A percentile compares a stretch with the other conserved stretches of the same genome.
phyloP scores from a whole-genome alignment of 2,888 invertebrate species.

The Pyrochroa serraticornis region DNA sequence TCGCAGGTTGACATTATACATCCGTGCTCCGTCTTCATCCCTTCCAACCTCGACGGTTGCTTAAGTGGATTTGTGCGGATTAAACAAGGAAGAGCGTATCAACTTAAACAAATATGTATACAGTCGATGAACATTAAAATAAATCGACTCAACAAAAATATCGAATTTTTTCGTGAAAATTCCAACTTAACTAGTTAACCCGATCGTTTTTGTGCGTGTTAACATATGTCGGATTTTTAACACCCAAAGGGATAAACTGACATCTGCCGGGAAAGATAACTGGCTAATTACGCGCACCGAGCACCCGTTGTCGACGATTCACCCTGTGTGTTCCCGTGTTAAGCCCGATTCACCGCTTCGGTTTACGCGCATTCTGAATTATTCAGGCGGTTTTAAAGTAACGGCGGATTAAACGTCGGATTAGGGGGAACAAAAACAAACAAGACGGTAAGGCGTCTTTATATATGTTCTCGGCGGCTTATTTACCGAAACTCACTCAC shows the following conservation, averaged over 20 bases:
- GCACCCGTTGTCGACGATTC: neutral
- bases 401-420: neutral
- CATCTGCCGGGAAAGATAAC: constrained; percentile 7
- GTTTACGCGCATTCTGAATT: neutral
- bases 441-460: constrained; percentile 10
- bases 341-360: too few relatives aligned
- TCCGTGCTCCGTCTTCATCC: constrained; percentile 27
- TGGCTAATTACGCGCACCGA: constrained; percentile 2
- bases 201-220: constrained; percentile 7
- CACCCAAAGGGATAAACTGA: constrained; percentile 2
- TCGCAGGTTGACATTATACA: constrained; percentile 25
- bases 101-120: constrained; percentile 28
- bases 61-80: constrained; percentile 29
- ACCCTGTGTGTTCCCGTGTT: neutral
- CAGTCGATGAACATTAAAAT: constrained; percentile 22
- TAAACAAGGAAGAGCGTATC: constrained; percentile 28
- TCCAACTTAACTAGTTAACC: neutral
- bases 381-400: neutral
- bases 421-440: constrained; percentile 14
- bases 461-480: constrained; percentile 2
- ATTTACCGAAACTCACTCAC: neutral
- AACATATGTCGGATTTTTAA: constrained; percentile 1
- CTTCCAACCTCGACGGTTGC: constrained; percentile 25
- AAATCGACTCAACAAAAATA: constrained; percentile 2
- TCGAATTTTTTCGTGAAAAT: neutral